A percentile compares a stretch with the other conserved stretches of the same genome.
Evolutionary conservation across 2,888 invertebrate genomes (phyloP).

Genomic region (Harpalus rufipes): DNA sequence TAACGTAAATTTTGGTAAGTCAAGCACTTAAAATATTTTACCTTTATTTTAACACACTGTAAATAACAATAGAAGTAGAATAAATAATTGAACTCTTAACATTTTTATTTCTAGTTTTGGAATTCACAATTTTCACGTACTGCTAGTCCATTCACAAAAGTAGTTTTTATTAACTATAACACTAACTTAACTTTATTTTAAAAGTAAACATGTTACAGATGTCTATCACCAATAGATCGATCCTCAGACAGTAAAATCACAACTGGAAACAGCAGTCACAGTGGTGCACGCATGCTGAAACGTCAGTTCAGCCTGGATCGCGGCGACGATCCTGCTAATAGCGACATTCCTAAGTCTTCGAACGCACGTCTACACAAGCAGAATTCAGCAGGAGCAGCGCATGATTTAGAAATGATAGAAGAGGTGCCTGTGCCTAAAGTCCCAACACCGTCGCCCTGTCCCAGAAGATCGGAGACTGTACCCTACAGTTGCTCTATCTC

Average conservation of each 20-base stretch:
- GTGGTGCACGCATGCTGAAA: slow-evolving; percentile 78
- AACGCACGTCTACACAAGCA: slow-evolving; percentile 81
- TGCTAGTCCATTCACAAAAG: neutral
- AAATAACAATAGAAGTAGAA: too few relatives aligned
- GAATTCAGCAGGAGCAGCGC: slow-evolving; percentile 84
- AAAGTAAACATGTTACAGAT: slow-evolving; percentile 55
- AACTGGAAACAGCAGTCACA: slow-evolving; percentile 67
- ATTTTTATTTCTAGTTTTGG: neutral
- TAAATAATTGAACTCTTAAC: neutral
- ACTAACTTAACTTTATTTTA: slow-evolving; percentile 27
- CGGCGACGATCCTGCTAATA: slow-evolving; percentile 79
- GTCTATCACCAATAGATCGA: slow-evolving; percentile 63
- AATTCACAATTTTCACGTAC: neutral
- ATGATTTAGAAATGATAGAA: slow-evolving; percentile 85
- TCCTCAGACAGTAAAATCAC: slow-evolving; percentile 51
- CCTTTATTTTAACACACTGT: too few relatives aligned
- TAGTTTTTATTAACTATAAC: neutral
- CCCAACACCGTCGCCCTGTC: slow-evolving; percentile 75
- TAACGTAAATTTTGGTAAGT: too few relatives aligned
- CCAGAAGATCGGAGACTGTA: slow-evolving; percentile 71
- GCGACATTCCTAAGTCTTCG: slow-evolving; percentile 74
- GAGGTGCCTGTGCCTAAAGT: slow-evolving; percentile 79
- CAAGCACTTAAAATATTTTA: too few relatives aligned
- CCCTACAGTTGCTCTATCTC: slow-evolving; percentile 75
- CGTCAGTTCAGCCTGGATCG: slow-evolving; percentile 86